phyloP scores from a whole-genome alignment of 2,888 invertebrate species.

The Atrina japonica region DNA sequence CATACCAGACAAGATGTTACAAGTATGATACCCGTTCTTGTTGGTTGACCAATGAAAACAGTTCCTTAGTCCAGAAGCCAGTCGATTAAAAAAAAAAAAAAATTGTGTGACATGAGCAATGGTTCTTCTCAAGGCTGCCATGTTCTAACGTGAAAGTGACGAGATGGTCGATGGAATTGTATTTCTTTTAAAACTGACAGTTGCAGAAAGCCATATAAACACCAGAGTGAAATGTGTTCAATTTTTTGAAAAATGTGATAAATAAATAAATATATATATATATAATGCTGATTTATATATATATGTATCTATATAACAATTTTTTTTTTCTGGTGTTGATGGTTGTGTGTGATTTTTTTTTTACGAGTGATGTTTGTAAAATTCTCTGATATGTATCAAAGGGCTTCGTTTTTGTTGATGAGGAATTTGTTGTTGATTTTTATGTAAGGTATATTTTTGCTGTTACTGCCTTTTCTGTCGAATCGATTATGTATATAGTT shows the following conservation, averaged over 20 bases:
- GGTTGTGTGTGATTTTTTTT: slow-evolving; percentile 4
- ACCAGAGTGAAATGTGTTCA: slow-evolving; percentile 39
- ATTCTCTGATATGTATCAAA: slow-evolving; percentile 29
- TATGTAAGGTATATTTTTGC: slow-evolving; percentile 16
- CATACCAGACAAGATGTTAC: slow-evolving; percentile 24
- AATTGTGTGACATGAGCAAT: too few relatives aligned
- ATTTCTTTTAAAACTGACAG: too few relatives aligned
- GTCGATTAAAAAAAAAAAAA: too few relatives aligned
- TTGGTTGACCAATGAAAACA: not conserved
- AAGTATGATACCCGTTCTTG: not conserved
- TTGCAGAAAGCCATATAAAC: slow-evolving; percentile 10
- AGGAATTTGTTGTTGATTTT: slow-evolving; percentile 28
- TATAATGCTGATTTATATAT: too few relatives aligned
- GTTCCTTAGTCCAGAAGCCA: not conserved
- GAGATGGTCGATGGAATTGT: too few relatives aligned
- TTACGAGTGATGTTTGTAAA: too few relatives aligned
- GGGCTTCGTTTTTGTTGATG: slow-evolving; percentile 26
- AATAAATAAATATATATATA: slow-evolving; percentile 15
- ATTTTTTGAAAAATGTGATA: slow-evolving; percentile 35
- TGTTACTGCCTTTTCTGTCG: slow-evolving; percentile 17
- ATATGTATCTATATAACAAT: not conserved
- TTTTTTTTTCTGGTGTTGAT: slow-evolving; percentile 18
- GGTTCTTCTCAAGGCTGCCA: slow-evolving; percentile 3
- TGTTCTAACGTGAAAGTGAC: too few relatives aligned
- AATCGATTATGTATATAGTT: slow-evolving; percentile 4